phyloP scores from a whole-genome alignment of 2,113 vertebrate genomes.

The Chelonoidis abingdonii region DNA sequence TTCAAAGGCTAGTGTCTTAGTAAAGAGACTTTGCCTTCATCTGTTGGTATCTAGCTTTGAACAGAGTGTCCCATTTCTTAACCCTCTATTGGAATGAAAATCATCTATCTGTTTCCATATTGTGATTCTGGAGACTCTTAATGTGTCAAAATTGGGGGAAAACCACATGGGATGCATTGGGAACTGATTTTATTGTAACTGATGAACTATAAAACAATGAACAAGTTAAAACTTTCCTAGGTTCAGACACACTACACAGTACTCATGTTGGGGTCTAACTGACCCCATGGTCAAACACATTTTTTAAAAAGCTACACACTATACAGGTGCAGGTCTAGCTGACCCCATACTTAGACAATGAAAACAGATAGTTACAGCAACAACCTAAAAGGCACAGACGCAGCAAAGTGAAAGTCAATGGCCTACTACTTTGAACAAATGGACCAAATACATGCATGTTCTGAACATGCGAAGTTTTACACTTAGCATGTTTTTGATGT shows the following conservation, averaged over 20 bases:
- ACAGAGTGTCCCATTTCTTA: slow-evolving; percentile 31
- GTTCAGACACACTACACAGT: neutral
- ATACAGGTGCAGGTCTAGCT: neutral
- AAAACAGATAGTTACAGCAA: neutral
- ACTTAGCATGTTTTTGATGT: neutral
- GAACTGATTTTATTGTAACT: neutral
- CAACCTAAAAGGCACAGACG: neutral
- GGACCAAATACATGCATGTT: neutral
- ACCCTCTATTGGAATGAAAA: neutral
- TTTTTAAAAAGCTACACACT: neutral
- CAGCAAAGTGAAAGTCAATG: neutral
- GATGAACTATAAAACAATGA: neutral
- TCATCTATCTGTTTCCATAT: neutral
- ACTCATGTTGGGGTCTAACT: neutral
- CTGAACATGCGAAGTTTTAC: neutral
- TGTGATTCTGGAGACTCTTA: neutral
- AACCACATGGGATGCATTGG: neutral
- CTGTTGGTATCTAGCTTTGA: slow-evolving; percentile 56
- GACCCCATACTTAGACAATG: neutral
- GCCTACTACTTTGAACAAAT: neutral
- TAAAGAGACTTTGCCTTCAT: slow-evolving; percentile 69
- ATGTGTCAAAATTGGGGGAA: neutral
- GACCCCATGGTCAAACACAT: neutral
- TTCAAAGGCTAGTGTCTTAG: slow-evolving; percentile 71
- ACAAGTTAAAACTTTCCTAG: neutral